Conservation (phyloP, 2,113 vertebrate species). For the Psilopogon haemacephalus region DNA sequence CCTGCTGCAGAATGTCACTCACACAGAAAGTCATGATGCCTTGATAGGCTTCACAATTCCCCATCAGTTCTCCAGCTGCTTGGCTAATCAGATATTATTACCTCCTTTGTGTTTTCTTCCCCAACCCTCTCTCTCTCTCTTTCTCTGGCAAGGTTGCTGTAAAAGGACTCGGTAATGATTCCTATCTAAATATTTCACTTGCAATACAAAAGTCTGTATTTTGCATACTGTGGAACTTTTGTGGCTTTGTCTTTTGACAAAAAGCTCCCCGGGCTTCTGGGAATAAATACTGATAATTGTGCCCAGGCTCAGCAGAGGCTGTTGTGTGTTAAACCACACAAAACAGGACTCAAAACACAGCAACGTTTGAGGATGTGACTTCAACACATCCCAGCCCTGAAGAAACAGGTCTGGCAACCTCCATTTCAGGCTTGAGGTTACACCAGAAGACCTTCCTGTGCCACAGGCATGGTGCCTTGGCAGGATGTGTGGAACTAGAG, state of each 20-base stretch:
- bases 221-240: slow-evolving; percentile 51
- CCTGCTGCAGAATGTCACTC: slow-evolving; percentile 50
- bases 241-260: slow-evolving; percentile 47
- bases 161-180: slow-evolving; percentile 68
- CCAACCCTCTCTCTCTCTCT: slow-evolving; percentile 30
- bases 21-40: slow-evolving; percentile 53
- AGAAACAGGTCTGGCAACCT: not conserved
- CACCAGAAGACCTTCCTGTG: not conserved
- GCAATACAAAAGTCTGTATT: slow-evolving; percentile 66
- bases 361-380: accelerated
- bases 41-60: slow-evolving; percentile 68
- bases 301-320: not conserved
- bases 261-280: slow-evolving; percentile 36
- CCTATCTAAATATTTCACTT: slow-evolving; percentile 78
- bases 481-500: not conserved
- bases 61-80: slow-evolving; percentile 72
- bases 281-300: slow-evolving; percentile 56
- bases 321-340: not conserved
- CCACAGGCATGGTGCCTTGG: not conserved
- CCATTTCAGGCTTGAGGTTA: not conserved
- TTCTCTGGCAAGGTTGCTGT: slow-evolving; percentile 63
- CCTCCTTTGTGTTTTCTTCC: slow-evolving; percentile 68
- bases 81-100: slow-evolving; percentile 74
- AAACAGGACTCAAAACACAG: not conserved
- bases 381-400: not conserved